These are phyloP conservation scores for Polyodon spathula DNA, from an alignment of 2,113 vertebrate species.

Conservation along the genomic window DNA sequence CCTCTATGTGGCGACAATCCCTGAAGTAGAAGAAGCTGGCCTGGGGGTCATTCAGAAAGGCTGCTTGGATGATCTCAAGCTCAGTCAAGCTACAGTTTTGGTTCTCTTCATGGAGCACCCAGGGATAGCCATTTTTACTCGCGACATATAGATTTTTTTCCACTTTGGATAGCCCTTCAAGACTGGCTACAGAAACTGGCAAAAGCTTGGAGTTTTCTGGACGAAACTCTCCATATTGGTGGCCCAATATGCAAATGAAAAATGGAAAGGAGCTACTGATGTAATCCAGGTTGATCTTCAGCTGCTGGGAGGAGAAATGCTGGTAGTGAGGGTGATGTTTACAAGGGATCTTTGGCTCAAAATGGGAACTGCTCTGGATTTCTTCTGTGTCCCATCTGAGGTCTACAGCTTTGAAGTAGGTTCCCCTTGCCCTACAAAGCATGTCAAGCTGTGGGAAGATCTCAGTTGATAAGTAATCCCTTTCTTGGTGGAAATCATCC, in stretches of 20 bases:
- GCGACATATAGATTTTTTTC: slow-evolving; percentile 37
- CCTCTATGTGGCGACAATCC: slow-evolving; percentile 15
- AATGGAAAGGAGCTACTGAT: slow-evolving; percentile 29
- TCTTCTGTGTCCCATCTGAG: background rate
- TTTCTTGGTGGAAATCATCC: slow-evolving; percentile 31
- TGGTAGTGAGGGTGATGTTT: background rate
- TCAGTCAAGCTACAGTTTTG: slow-evolving; percentile 22
- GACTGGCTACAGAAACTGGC: slow-evolving; percentile 4
- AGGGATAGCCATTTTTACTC: slow-evolving; percentile 30
- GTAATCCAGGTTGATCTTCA: slow-evolving; percentile 33
- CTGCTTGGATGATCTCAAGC: slow-evolving; percentile 33
- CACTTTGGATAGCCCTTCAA: slow-evolving; percentile 19
- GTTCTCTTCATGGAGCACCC: slow-evolving; percentile 30
- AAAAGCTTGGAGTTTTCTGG: background rate
- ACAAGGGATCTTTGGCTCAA: no score
- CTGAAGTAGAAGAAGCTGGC: slow-evolving; percentile 41
- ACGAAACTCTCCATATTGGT: slow-evolving; percentile 28
- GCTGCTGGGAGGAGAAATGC: slow-evolving; percentile 15
- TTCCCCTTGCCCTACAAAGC: slow-evolving; percentile 26
- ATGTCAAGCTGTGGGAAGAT: slow-evolving; percentile 38
- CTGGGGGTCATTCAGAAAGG: slow-evolving; percentile 25
- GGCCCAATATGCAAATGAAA: slow-evolving; percentile 31
- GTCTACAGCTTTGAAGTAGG: slow-evolving; percentile 35
- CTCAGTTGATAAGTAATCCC: slow-evolving; percentile 21
- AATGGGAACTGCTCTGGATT: background rate